A percentile compares a stretch with the other conserved stretches of the same genome.
Conservation (phyloP, 2,888 invertebrate genomes). For the Caenorhabditis sinica region DNA sequence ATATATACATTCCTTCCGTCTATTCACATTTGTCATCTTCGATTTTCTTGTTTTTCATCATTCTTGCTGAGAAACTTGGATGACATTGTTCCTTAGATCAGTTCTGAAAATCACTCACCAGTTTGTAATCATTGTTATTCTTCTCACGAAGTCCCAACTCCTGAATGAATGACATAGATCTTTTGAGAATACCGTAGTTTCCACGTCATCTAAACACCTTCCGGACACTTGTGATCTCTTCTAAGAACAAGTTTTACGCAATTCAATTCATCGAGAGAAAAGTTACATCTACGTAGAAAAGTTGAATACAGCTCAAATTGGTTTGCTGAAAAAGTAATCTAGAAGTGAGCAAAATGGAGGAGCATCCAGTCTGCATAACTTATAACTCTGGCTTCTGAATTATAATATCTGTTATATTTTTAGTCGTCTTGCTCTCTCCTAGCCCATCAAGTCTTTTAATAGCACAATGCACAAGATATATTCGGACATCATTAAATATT, state of each 20-base stretch:
- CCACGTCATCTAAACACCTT: constrained; percentile 1
- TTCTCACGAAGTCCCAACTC: background rate
- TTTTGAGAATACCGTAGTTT: constrained; percentile 1
- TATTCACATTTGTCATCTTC: constrained; percentile 25
- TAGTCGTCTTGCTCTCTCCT: background rate
- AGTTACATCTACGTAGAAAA: constrained; percentile 16
- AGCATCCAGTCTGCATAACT: constrained; percentile 31
- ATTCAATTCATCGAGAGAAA: background rate
- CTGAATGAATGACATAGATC: constrained; percentile 21
- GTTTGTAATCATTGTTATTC: constrained; percentile 11
- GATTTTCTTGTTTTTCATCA: constrained; percentile 20
- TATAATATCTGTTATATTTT: constrained; percentile 16
- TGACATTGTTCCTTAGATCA: constrained; percentile 2
- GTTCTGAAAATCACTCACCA: background rate
- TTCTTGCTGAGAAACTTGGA: constrained; percentile 2
- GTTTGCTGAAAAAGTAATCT: background rate
- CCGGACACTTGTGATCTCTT: constrained; percentile 5
- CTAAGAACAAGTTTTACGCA: constrained; percentile 7
- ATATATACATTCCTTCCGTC: constrained; percentile 23
- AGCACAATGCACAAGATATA: constrained; percentile 17
- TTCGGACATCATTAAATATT: background rate
- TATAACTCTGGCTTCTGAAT: constrained; percentile 17
- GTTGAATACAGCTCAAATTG: constrained; percentile 29
- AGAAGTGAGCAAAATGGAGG: constrained; percentile 1
- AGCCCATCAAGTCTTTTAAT: constrained; percentile 4